Evolutionary conservation across 2,888 invertebrate genomes (phyloP).

Genomic region (Melanargia galathea): DNA sequence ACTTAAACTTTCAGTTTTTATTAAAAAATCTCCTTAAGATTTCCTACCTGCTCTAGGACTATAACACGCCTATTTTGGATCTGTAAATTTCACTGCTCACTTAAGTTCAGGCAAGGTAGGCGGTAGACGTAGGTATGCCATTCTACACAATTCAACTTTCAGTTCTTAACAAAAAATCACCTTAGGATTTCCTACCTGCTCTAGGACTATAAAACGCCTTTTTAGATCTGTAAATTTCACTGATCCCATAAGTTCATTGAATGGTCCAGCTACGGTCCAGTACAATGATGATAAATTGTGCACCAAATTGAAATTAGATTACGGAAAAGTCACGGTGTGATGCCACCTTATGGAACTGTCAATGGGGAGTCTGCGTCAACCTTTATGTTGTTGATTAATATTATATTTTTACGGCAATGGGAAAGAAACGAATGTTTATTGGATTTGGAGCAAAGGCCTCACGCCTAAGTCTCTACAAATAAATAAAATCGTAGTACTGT

Average conservation of each 20-base stretch:
- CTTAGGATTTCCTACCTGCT: neutral
- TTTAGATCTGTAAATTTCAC: slow-evolving; percentile 54
- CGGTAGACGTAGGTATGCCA: too few species aligned
- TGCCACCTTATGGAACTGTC: slow-evolving; percentile 73
- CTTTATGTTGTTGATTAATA: slow-evolving; percentile 72
- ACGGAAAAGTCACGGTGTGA: slow-evolving; percentile 69
- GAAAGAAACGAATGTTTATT: slow-evolving; percentile 50
- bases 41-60: too few species aligned
- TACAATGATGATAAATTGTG: slow-evolving; percentile 65
- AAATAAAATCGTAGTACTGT: neutral
- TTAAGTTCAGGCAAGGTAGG: too few species aligned
- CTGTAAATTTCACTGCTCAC: too few species aligned
- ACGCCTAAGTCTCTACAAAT: slow-evolving; percentile 14
- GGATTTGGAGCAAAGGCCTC: slow-evolving; percentile 20
- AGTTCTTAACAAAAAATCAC: too few species aligned
- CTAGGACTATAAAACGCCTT: slow-evolving; percentile 10
- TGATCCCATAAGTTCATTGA: slow-evolving; percentile 64
- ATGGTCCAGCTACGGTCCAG: slow-evolving; percentile 63
- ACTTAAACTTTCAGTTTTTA: too few species aligned
- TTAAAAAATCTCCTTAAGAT: too few species aligned
- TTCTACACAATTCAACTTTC: too few species aligned
- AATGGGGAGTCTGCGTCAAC: slow-evolving; percentile 70
- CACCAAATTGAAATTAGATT: slow-evolving; percentile 79
- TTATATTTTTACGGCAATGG: slow-evolving; percentile 64
- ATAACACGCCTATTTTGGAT: too few species aligned